Base-by-base conservation (phyloP, 2,797 vertebrate genomes). In the Graptemys geographica region DNA sequence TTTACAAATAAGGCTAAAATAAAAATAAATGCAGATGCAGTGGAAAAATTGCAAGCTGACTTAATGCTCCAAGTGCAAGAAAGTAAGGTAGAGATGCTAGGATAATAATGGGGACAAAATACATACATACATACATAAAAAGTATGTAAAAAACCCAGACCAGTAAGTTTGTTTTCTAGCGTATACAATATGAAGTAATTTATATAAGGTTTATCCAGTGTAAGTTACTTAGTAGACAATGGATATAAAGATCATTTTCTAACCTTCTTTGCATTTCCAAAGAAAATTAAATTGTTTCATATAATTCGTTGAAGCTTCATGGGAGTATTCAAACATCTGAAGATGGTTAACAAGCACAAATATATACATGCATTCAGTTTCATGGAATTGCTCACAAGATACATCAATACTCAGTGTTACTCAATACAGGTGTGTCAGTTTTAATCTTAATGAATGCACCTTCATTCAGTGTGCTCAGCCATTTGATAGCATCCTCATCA, bases 1-100 rank as follows among this genome's bases (percentile, higher is more conserved):
- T 84, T 90, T 94, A 88, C 86, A 89, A 31, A 12, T 56, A 92
- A 94, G 8, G 9, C 11, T 88, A 62, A 79, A 93, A 80, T 57
- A 4, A 87, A 95, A 80, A 52, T n/a, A 88, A 47, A 76, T 80
- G 10, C 51, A 83, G 9, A 5, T n/a, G n/a, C 56, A 84, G 95
- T 94, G 83, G 91, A 93, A 83, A 88, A 86, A 27, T 7, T 55
- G 57, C 23, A 81, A n/a, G 74, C 84, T 2, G 86, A 81, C 10
- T 28, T 74, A 72, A 18, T 89, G 44, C 81, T 90, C 41, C 53
- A 88, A 56, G n/a, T 4, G 10, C n/a, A 52, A 76, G 52, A 41
- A 62, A 1, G 31, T 21, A 31, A 18, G 47, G 89, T 1, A 41
- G 81, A 79, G 89, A 87, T 81, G 21, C 0, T 0, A 89, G 51